Evolutionary conservation across 2,797 vertebrate species (phyloP).

Genomic region (Cirrhinus molitorella): DNA sequence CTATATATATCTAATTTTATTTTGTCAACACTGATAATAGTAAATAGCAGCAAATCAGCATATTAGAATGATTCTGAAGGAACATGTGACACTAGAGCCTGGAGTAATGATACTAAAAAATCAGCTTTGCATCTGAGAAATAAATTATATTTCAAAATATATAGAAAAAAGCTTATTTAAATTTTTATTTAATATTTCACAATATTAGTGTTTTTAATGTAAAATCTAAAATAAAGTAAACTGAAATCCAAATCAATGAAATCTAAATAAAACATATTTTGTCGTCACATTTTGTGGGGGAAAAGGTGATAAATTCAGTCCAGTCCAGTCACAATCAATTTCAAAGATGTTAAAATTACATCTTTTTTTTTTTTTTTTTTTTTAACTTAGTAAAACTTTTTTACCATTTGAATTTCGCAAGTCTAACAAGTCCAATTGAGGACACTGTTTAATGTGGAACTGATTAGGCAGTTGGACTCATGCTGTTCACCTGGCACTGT

Average conservation of each 20-base stretch:
- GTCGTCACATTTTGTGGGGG: not conserved
- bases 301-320: not conserved
- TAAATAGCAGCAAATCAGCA: not conserved
- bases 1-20: no score
- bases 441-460: constrained; percentile 11
- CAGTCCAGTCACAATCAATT: not conserved
- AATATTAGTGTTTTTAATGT: not conserved
- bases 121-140: not conserved
- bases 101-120: not conserved
- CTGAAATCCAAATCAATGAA: no score
- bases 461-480: constrained; percentile 18
- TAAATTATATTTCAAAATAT: not conserved
- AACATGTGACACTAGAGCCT: not conserved
- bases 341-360: not conserved
- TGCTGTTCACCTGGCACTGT: constrained; percentile 9
- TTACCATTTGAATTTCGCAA: not conserved
- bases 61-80: not conserved
- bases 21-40: not conserved
- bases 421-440: not conserved
- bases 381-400: no score
- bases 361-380: no score
- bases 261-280: no score
- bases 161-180: not conserved
- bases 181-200: not conserved
- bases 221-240: no score